These are phyloP conservation scores for Acheta domesticus DNA, from an alignment of 2,888 invertebrate species.

Conservation along the genomic window DNA sequence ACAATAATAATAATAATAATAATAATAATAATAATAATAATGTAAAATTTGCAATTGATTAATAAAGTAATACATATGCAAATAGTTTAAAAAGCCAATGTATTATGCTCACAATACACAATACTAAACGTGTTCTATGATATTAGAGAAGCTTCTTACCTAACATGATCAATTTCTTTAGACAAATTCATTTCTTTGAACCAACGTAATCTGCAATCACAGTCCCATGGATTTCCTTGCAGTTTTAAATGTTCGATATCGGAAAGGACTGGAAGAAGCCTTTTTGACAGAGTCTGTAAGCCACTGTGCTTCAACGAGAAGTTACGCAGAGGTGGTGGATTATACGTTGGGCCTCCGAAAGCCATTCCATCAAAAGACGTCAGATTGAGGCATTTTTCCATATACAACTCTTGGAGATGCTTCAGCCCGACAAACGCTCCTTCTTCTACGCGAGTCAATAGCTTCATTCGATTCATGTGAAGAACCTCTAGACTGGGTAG, in stretches of 20 bases:
- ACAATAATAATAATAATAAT: neutral
- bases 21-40: neutral
- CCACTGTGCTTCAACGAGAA: neutral
- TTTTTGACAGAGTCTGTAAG: neutral
- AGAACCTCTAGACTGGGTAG: neutral
- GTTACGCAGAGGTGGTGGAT: neutral
- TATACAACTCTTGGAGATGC: neutral
- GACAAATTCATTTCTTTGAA: neutral
- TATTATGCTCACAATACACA: no score
- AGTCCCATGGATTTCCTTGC: conserved; percentile 4
- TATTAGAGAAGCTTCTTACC: neutral
- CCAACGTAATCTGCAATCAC: neutral
- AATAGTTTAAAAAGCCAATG: no score
- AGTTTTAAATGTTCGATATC: neutral
- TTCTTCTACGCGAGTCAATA: neutral
- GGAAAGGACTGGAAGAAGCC: neutral
- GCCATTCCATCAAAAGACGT: neutral
- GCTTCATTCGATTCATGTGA: neutral
- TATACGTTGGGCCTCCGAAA: neutral
- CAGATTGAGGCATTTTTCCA: neutral
- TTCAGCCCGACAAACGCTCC: neutral
- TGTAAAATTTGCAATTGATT: neutral
- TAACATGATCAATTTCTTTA: neutral
- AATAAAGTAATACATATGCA: neutral
- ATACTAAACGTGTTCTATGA: no score